Evolutionary conservation across 2,888 invertebrate genomes (phyloP), one percentile per base, ranked within the genome.

Genomic region (Copidosoma aretas): DNA sequence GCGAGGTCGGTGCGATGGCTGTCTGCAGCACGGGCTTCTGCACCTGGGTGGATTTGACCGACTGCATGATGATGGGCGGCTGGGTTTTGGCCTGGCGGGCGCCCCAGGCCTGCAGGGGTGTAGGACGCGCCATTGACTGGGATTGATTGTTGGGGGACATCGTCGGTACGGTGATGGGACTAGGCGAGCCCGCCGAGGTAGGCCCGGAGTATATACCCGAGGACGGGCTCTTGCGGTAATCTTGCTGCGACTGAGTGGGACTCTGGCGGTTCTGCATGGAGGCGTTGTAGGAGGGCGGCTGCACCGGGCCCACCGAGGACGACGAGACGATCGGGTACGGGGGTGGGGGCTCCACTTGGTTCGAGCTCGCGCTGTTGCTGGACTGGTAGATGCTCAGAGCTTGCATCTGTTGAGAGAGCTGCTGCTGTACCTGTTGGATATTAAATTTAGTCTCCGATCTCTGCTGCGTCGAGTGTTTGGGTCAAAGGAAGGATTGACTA

Each of bases 11-110:
- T n/a, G 94, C 96, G 60, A 95, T 94, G 14, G 97, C 97, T 19
- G 96, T 97, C 85, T 97, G 97, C 73, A 97, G 86, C 39, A 96
- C 91, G 0, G 97, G 97, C 82, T 97, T 97, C 81, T 95, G 95
- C 51, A 95, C 96, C 84, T 96, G 95, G 21, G 95, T 95, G 85
- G 95, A 95, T 83, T 95, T 95, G 21, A 97, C 97, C 41, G 95
- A 94, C 83, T 97, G 96, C 95, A 97, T 97, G 73, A 97, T 96
- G 74, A 97, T 94, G 10, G 96, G 95, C 60, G 95, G 93, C 79
- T 95, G 95, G 22, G 95, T 91, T 79, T 92, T 93, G 51, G 94
- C 91, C 83, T 96, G 96, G 60, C 93, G 87, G 65, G 94, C 93
- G 67, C 92, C 91, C 91, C 95, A 93, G 58, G 93, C 92, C 81